Percentiles rank a stretch among this genome's conserved stretches.
Conservation (phyloP, 2,888 invertebrate species). For the Conops quadrifasciatus region DNA sequence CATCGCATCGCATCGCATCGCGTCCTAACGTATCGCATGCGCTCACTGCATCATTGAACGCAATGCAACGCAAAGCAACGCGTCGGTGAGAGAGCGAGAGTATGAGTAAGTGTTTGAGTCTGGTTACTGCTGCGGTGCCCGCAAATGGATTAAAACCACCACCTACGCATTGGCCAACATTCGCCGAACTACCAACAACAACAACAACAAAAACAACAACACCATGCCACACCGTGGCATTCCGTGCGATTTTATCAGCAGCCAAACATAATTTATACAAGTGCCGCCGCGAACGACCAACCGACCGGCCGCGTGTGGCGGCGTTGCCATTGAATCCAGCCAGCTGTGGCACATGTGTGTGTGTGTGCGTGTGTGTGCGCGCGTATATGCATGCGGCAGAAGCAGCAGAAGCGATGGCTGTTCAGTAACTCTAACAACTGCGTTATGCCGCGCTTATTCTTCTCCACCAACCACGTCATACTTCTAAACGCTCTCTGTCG, state of each 20-base stretch:
- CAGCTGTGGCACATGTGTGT: slow-evolving; percentile 26
- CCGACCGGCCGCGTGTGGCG: slow-evolving; percentile 33
- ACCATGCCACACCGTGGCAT: slow-evolving; percentile 37
- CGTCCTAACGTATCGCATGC: too few relatives aligned
- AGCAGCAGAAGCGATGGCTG: too few relatives aligned
- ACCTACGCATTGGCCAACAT: slow-evolving; percentile 40
- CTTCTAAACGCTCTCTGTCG: too few relatives aligned
- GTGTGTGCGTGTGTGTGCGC: too few relatives aligned
- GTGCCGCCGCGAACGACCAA: slow-evolving; percentile 51
- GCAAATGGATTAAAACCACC: slow-evolving; percentile 42
- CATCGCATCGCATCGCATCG: not conserved
- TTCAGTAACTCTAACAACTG: too few relatives aligned
- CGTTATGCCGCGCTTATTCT: too few relatives aligned
- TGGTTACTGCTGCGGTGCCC: slow-evolving; percentile 7
- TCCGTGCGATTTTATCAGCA: slow-evolving; percentile 51
- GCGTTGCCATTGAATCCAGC: slow-evolving; percentile 31
- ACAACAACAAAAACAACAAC: not conserved
- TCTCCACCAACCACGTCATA: not conserved
- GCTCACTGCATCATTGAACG: not conserved
- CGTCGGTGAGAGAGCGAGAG: slow-evolving; percentile 3
- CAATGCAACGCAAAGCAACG: not conserved
- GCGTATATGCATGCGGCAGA: too few relatives aligned
- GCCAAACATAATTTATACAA: slow-evolving; percentile 55
- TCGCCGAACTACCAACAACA: slow-evolving; percentile 5
- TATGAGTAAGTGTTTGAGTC: not conserved